A percentile compares a stretch with the other conserved stretches of the same genome.
Conservation (phyloP, 2,113 vertebrate genomes). For the Bufo gargarizans region DNA sequence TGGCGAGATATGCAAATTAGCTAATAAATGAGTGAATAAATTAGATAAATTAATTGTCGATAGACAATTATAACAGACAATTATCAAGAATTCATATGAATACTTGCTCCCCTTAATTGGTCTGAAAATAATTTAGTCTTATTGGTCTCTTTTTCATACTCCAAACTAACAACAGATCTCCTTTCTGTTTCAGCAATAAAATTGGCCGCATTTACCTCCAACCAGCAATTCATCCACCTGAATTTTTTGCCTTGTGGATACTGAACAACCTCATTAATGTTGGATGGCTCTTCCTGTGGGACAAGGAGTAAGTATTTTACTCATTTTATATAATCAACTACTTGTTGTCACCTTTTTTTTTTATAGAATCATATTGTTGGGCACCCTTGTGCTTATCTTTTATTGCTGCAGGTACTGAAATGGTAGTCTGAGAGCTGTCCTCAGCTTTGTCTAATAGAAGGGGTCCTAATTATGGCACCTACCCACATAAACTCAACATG, state of each 20-base stretch:
- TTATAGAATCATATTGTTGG: background rate
- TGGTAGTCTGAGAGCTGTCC: background rate
- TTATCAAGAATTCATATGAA: no score
- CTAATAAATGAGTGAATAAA: no score
- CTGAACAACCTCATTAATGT: constrained; percentile 58
- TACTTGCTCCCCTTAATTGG: no score
- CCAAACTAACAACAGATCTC: background rate
- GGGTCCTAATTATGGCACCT: background rate
- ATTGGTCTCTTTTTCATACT: background rate
- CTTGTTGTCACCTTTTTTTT: background rate
- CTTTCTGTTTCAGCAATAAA: constrained; percentile 60
- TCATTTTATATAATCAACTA: background rate
- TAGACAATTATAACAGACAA: no score
- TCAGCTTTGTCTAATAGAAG: background rate
- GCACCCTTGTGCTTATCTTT: background rate
- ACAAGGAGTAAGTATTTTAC: constrained; percentile 63
- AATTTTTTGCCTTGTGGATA: constrained; percentile 67
- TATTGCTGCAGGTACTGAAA: background rate
- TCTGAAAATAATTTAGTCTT: background rate
- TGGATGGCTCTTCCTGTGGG: constrained; percentile 61
- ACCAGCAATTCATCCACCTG: constrained; percentile 67
- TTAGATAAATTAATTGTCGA: no score
- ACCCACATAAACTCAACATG: background rate
- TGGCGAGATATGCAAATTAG: no score
- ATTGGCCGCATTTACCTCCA: constrained; percentile 61